Conservation (phyloP, 2,113 vertebrate species). For the Zapornia atra region DNA sequence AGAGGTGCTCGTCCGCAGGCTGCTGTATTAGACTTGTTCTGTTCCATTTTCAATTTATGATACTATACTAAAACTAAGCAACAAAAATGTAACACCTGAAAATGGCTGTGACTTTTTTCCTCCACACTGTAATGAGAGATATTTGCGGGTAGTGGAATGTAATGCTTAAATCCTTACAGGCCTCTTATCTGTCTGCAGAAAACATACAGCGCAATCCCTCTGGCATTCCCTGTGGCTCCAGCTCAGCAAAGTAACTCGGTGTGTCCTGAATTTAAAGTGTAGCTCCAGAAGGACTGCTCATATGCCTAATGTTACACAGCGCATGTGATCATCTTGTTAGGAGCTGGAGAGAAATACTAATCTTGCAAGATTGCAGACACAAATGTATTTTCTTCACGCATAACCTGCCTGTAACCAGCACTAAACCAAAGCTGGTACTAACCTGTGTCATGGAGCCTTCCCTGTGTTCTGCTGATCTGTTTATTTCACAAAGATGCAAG, state of each 20-base stretch:
- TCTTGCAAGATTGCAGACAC: not conserved
- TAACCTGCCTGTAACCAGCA: not conserved
- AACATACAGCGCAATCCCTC: not conserved
- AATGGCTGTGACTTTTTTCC: not conserved
- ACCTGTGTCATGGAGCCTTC: not conserved
- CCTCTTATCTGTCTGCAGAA: conserved; percentile 11
- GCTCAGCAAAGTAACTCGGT: not conserved
- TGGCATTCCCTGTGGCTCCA: not conserved
- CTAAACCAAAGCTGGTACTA: not conserved
- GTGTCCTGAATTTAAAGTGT: conserved; percentile 48
- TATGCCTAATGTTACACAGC: not conserved
- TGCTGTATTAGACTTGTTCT: not conserved
- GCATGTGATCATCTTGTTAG: conserved; percentile 1
- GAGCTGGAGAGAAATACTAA: not conserved
- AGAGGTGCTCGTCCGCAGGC: not conserved
- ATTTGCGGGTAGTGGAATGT: not conserved
- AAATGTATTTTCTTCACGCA: not conserved
- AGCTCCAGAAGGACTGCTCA: conserved; percentile 11
- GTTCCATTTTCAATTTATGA: not conserved
- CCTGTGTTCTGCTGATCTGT: not conserved
- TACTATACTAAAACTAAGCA: not conserved
- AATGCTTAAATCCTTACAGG: not conserved
- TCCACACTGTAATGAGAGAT: not conserved
- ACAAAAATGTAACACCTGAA: not conserved
- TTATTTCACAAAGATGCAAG: not conserved